Base-by-base conservation (phyloP, 2,797 vertebrate genomes). In the Falco columbarius region DNA sequence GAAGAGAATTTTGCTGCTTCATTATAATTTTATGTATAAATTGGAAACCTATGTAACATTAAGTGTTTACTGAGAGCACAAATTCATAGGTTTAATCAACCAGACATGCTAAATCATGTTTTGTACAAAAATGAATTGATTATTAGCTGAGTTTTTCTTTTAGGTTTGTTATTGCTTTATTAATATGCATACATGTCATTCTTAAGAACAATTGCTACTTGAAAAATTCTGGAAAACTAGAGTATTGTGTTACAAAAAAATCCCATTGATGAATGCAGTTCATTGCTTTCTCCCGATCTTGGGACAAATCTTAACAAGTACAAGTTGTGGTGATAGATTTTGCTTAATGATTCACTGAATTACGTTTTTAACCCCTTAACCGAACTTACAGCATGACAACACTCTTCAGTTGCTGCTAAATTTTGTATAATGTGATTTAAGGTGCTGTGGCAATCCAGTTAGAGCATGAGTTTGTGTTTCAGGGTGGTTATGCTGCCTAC, bases 401-500 rank as follows among this genome's bases (percentile, higher is more conserved):
- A 8, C 40, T 63, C 72, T 91, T 71, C 20, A 5, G 6, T 29
- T 27, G 63, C 73, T 75, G 66, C 49, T 79, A 30, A 56, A 62
- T 67, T 67, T 88, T 83, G 65, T 26, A 18, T 67, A 79, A 19
- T 79, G 49, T 62, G 62, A 2, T 58, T 44, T 5, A 16, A 54
- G 51, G 66, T 92, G 79, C 84, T 79, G 58, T 42, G 32, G 82
- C 95, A 94, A 90, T 29, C 72, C 90, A 95, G 95, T 97, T 96
- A 95, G 89, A 96, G 94, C 93, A 0, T 96, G 75, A 92, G 75
- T 97, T 98, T 98, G 83, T 92, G 70, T 98, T 98, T 51, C 85
- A 99, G 99, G 99, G 99, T 98, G 99, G 99, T 98, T 99, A 99
- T 94, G 98, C 99, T 98, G 99, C 99, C 94, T 99, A 99, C 98